Evolutionary conservation across 2,888 invertebrate species (phyloP).

Genomic region (Aporophyla nigra): DNA sequence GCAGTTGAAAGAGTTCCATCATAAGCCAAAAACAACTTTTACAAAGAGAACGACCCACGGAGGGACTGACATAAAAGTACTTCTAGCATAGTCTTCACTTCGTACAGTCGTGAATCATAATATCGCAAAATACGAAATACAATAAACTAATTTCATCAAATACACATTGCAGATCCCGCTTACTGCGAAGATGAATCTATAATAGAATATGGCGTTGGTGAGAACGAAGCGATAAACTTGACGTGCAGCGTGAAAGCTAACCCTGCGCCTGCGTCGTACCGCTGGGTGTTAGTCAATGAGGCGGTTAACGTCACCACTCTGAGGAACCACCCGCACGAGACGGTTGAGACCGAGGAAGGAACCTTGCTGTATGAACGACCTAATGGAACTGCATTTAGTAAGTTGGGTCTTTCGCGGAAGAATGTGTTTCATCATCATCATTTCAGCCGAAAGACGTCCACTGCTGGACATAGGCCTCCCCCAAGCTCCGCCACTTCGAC

Average conservation of each 20-base stretch:
- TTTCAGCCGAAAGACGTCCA: no score
- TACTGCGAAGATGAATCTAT: constrained; percentile 79
- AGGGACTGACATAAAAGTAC: background rate
- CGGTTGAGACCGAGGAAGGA: constrained; percentile 75
- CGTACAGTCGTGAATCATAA: background rate
- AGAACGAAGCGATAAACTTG: constrained; percentile 82
- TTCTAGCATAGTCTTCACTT: background rate
- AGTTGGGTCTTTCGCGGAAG: constrained; percentile 54
- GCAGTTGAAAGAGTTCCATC: background rate
- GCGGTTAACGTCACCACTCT: constrained; percentile 73
- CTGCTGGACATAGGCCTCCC: no score
- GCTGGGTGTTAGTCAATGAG: constrained; percentile 82
- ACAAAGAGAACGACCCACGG: background rate
- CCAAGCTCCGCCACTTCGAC: no score
- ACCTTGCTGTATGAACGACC: constrained; percentile 79
- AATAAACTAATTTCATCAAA: background rate
- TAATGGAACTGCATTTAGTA: constrained; percentile 81
- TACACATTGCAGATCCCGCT: constrained; percentile 78
- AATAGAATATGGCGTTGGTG: constrained; percentile 82
- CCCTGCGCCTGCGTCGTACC: constrained; percentile 79
- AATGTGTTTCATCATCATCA: no score
- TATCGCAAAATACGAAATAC: background rate
- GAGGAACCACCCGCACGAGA: constrained; percentile 70
- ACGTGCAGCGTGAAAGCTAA: constrained; percentile 82
- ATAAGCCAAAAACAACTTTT: background rate